Conservation (phyloP, 2,797 vertebrate genomes). For the Myotis pilosus region DNA sequence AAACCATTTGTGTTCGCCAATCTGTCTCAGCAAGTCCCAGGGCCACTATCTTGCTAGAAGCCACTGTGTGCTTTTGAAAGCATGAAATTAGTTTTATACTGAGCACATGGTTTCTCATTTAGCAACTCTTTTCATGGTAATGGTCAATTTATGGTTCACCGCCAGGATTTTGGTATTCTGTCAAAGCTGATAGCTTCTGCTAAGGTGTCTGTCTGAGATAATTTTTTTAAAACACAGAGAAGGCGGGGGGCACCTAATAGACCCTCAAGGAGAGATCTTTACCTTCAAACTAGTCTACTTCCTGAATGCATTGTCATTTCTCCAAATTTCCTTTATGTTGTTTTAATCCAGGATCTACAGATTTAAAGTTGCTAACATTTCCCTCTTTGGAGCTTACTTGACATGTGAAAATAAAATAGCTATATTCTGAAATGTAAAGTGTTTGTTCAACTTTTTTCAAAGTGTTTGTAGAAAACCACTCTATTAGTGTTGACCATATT, state of each 20-base stretch:
- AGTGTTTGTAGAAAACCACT: slow-evolving; percentile 20
- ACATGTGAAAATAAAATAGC: slow-evolving; percentile 21
- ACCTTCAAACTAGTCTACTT: slow-evolving; percentile 38
- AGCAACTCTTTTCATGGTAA: slow-evolving; percentile 88
- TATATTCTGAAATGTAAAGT: neutral
- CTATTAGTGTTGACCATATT: neutral
- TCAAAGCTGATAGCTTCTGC: slow-evolving; percentile 81
- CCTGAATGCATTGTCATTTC: slow-evolving; percentile 42
- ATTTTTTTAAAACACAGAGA: slow-evolving; percentile 53
- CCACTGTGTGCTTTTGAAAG: slow-evolving; percentile 90
- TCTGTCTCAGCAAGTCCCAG: slow-evolving; percentile 88
- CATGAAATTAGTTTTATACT: slow-evolving; percentile 92
- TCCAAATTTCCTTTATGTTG: slow-evolving; percentile 54
- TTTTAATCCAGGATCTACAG: neutral
- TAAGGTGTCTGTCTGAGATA: slow-evolving; percentile 87
- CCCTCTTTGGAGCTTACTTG: neutral
- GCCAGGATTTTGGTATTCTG: slow-evolving; percentile 82
- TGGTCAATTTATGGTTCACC: slow-evolving; percentile 88
- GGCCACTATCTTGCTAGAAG: slow-evolving; percentile 88
- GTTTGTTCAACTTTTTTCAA: neutral
- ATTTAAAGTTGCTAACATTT: slow-evolving; percentile 55
- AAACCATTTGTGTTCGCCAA: slow-evolving; percentile 86
- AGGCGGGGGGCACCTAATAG: slow-evolving; percentile 48
- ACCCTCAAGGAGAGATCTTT: slow-evolving; percentile 66
- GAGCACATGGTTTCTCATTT: slow-evolving; percentile 88